Evolutionary conservation across 1,140 invertebrate genomes (phyloP), one percentile per base, ranked within the genome.

Genomic region (Coelopa frigida): DNA sequence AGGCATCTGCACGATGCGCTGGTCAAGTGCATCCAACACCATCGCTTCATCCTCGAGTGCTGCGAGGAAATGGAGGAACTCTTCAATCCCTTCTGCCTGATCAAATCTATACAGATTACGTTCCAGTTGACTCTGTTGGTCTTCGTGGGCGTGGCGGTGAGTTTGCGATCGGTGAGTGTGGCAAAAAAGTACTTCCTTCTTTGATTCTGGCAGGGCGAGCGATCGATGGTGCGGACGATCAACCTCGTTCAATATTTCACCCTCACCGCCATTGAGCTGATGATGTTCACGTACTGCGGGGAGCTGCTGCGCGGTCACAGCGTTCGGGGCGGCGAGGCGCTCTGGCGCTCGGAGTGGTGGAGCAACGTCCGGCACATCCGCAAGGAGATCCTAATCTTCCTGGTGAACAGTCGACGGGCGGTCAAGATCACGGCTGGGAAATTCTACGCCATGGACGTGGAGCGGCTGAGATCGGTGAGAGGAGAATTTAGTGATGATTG

Each of bases 211-310:
- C 1, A 51, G 49, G 59, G 62, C 1, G 54, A 53, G 0, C 52
- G 57, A 1, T 58, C 61, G n/a, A 33, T 52, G 8, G 37, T 67
- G 17, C 54, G 60, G 0, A 59, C 52, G 12, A 49, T 67, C 8
- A 67, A 67, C 38, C 54, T 64, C 24, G 17, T 60, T 31, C 63
- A 67, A 43, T 67, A 67, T 22, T 18, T 67, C 15, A 24, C 5
- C 0, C 41, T 67, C 14, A 67, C 63, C 4, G 20, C 52, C 2
- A 50, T 57, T 8, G 63, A 67, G 36, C 48, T 67, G 0, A 29
- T 67, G 1, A 64, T 67, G 58, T 67, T 67, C 33, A 67, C 63
- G 4, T 67, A 64, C 22, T 64, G 52, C 31, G 63, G 63, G 0
- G 63, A 67, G 20, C 14, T 67, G 21, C 31, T 67, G 7, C 52